A percentile compares a stretch with the other conserved stretches of the same genome.
phyloP scores from a whole-genome alignment of 2,113 vertebrate species.

The Perognathus longimembris region DNA sequence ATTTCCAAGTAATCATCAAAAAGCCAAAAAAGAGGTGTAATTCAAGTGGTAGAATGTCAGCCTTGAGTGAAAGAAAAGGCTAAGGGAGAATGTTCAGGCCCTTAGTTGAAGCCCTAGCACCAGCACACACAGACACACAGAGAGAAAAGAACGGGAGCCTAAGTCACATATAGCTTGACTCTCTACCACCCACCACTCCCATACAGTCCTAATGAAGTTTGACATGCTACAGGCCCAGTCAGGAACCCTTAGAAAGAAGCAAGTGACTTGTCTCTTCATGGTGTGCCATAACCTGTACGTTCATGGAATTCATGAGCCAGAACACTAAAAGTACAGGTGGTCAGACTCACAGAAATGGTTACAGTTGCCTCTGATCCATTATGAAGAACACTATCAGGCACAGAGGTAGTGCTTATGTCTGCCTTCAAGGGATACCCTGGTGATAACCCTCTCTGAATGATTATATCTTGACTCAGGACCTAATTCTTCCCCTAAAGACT shows the following conservation, averaged over 20 bases:
- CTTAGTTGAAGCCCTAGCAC: too few species aligned
- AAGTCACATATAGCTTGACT: background rate
- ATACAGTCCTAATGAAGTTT: background rate
- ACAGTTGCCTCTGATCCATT: background rate
- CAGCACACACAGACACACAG: too few species aligned
- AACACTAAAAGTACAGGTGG: background rate
- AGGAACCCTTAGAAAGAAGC: background rate
- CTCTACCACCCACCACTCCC: rapidly evolving
- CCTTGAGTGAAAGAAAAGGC: too few species aligned
- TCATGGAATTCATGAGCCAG: background rate
- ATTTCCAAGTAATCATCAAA: too few species aligned
- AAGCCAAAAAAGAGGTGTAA: too few species aligned
- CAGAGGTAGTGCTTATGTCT: background rate
- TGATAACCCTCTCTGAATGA: background rate
- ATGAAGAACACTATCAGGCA: background rate
- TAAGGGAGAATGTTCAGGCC: too few species aligned
- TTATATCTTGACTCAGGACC: background rate
- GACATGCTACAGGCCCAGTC: background rate
- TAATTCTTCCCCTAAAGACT: background rate
- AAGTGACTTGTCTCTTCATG: too few species aligned
- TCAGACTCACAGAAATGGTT: background rate
- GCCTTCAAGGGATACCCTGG: background rate
- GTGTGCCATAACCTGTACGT: too few species aligned
- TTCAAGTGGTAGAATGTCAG: too few species aligned
- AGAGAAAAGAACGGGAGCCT: background rate